Evolutionary conservation across 2,113 vertebrate genomes (phyloP), one percentile per base, ranked within the genome.

Genomic region (Cisticola juncidis): DNA sequence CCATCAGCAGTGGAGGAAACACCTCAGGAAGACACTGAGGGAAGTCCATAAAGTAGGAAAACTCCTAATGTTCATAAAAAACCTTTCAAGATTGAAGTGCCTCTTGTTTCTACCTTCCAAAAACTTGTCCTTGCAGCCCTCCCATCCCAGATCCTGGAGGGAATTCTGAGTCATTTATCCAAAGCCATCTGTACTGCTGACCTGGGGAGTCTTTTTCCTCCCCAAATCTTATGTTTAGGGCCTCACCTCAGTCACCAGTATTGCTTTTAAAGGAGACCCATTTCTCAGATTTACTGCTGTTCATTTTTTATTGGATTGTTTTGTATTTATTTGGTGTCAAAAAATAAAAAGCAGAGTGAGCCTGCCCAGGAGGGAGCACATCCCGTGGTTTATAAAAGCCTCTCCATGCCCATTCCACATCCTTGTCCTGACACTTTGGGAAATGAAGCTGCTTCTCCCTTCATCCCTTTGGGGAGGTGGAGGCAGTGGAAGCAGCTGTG

Each of bases 311-410:
- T 74, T 69, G 83, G 50, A 35, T 74, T 70, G 78, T 25, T 94
- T 94, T 79, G 71, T 95, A 88, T 92, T 95, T 97, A 90, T 94
- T 95, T 78, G 86, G 51, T 94, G 94, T 94, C 82, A 48, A 82
- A 85, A 69, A 90, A 80, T 93, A 88, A 94, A 92, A 81, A 73
- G 80, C 44, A 11, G 10, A 62, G 80, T 31, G 19, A 73, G 68
- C 6, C 77, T 86, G 72, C 88, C 35, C 10, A 83, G 64, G 80
- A 77, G 82, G 64, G 71, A 50, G 82, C 83, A n/a, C 60, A 64
- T 88, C 36, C 58, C 7, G 5, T 86, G 86, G 91, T 81, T 86
- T 60, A 5, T 90, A 68, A 91, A 86, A 94, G 72, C 86, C 45
- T 62, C 71, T 62, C 38, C 44, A 3, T 40, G 71, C 33, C 60